phyloP scores from a whole-genome alignment of 2,113 vertebrate genomes.

The Odobenus rosmarus region DNA sequence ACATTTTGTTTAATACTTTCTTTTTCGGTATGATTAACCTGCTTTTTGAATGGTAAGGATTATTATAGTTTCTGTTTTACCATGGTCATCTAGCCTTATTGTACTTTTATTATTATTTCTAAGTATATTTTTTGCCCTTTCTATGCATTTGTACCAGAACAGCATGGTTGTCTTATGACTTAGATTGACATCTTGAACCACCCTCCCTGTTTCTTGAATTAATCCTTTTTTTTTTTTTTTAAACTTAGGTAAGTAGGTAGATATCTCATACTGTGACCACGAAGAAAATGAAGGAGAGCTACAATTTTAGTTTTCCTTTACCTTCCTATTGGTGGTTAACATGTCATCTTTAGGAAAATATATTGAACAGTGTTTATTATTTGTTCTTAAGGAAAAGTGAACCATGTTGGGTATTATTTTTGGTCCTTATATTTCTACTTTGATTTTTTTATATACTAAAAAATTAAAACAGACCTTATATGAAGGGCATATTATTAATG shows the following conservation, averaged over 20 bases:
- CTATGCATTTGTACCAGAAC: neutral
- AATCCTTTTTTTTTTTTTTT: neutral
- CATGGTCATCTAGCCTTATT: neutral
- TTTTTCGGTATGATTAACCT: neutral
- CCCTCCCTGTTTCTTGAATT: neutral
- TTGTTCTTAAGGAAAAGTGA: slow-evolving; percentile 13
- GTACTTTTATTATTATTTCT: neutral
- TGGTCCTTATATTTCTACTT: slow-evolving; percentile 25
- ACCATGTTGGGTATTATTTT: slow-evolving; percentile 7
- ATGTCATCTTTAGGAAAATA: slow-evolving; percentile 37
- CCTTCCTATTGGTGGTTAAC: slow-evolving; percentile 12
- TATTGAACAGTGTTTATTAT: slow-evolving; percentile 25
- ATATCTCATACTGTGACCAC: neutral
- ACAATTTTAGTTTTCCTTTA: slow-evolving; percentile 26
- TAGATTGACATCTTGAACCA: slow-evolving; percentile 7
- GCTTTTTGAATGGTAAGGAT: slow-evolving; percentile 21
- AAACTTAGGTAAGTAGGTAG: neutral
- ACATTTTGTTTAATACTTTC: slow-evolving; percentile 16
- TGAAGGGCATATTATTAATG: slow-evolving; percentile 66
- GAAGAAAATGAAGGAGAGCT: slow-evolving; percentile 24
- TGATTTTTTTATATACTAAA: neutral
- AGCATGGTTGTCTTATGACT: neutral
- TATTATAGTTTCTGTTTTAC: neutral
- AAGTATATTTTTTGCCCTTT: neutral
- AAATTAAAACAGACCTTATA: slow-evolving; percentile 12